A percentile compares a stretch with the other conserved stretches of the same genome.
Conservation (phyloP, 2,888 invertebrate species). For the Atherix ibis region DNA sequence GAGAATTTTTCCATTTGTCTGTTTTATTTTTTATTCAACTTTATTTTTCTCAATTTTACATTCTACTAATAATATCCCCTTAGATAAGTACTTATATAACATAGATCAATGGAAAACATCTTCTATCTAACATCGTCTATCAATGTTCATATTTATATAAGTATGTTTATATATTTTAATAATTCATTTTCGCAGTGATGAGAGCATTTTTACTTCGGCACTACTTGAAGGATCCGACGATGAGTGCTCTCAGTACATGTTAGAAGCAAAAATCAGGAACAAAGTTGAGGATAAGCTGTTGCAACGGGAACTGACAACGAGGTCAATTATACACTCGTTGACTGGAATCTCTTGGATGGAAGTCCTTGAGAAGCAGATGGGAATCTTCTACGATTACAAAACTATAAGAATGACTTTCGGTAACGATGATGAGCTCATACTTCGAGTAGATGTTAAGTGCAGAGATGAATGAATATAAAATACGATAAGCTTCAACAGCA, state of each 20-base stretch:
- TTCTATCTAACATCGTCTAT: no score
- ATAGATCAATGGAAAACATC: no score
- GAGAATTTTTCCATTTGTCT: conserved; percentile 4
- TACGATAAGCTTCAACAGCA: no score
- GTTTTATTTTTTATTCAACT: conserved; percentile 1
- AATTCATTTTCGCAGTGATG: conserved; percentile 11
- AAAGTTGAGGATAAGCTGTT: conserved; percentile 13
- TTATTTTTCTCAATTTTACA: conserved; percentile 5
- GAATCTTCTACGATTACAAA: conserved; percentile 9
- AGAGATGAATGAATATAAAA: conserved; percentile 9
- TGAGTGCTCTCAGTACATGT: conserved; percentile 21
- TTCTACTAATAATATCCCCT: background rate
- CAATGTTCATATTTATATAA: no score
- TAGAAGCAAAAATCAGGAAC: conserved; percentile 22
- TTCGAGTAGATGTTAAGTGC: conserved; percentile 10
- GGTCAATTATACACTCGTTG: conserved; percentile 19
- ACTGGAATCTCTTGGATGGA: conserved; percentile 15
- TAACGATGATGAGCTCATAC: conserved; percentile 8
- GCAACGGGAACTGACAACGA: conserved; percentile 16
- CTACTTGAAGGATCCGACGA: conserved; percentile 19
- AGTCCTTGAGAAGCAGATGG: conserved; percentile 7
- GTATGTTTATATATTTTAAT: conserved; percentile 2
- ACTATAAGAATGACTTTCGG: conserved; percentile 8
- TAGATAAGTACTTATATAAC: no score
- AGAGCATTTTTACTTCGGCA: conserved; percentile 16